A percentile compares a stretch with the other conserved stretches of the same genome.
Conservation (phyloP, 2,888 invertebrate species). For the Nymphalis polychloros region DNA sequence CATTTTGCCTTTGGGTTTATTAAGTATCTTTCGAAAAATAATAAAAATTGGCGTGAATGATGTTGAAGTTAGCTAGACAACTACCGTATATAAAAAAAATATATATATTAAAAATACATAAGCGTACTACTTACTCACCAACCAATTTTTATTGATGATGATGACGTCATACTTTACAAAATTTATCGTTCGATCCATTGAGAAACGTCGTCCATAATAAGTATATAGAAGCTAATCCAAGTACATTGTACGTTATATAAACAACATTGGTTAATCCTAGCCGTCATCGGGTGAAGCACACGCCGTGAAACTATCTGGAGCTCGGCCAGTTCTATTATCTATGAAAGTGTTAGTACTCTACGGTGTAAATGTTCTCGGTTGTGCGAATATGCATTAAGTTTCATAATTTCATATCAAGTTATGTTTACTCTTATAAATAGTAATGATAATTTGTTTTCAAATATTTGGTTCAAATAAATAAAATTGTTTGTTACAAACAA, state of each 20-base stretch:
- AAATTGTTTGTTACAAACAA: too few species aligned
- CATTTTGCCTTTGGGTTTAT: too few species aligned
- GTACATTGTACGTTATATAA: slow-evolving; percentile 30
- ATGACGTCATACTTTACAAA: too few species aligned
- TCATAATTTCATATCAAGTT: background rate
- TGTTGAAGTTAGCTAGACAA: too few species aligned
- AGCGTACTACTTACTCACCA: too few species aligned
- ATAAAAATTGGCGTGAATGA: too few species aligned
- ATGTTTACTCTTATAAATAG: background rate
- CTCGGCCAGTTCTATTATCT: slow-evolving; percentile 68
- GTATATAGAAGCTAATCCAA: slow-evolving; percentile 1
- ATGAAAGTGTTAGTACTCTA: slow-evolving; percentile 39
- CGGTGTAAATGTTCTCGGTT: slow-evolving; percentile 35
- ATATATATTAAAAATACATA: too few species aligned
- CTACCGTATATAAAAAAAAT: too few species aligned
- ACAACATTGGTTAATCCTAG: slow-evolving; percentile 63
- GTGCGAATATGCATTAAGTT: slow-evolving; percentile 10
- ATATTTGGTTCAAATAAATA: background rate
- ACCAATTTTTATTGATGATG: too few species aligned
- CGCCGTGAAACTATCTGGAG: slow-evolving; percentile 61
- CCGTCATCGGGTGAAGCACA: slow-evolving; percentile 55
- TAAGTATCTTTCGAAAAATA: too few species aligned
- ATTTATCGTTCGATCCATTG: too few species aligned
- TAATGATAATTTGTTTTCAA: background rate
- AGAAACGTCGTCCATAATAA: too few species aligned